Evolutionary conservation across 1,140 invertebrate genomes (phyloP).

Genomic region (Leucophenga varia): DNA sequence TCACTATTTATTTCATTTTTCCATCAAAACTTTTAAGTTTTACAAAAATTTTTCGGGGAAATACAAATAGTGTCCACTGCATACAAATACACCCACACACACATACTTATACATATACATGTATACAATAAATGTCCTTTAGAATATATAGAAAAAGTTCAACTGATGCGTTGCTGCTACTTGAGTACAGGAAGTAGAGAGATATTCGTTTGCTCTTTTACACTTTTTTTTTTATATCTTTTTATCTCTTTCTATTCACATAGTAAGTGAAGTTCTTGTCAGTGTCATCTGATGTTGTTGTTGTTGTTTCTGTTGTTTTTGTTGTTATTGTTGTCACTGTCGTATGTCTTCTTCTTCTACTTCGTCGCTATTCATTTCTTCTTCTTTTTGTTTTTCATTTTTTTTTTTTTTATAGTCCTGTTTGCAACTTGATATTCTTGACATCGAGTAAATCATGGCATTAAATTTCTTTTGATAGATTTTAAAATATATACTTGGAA

Average conservation of each 20-base stretch:
- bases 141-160: too few relatives aligned
- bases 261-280: slow-evolving; percentile 49
- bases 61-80: slow-evolving; percentile 50
- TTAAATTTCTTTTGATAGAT: slow-evolving; percentile 18
- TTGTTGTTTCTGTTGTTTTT: too few relatives aligned
- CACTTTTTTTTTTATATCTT: too few relatives aligned
- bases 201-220: too few relatives aligned
- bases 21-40: slow-evolving; percentile 56
- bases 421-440: slow-evolving; percentile 9
- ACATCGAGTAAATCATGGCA: slow-evolving; percentile 10
- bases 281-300: too few relatives aligned
- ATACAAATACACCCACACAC: slow-evolving; percentile 11
- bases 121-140: too few relatives aligned
- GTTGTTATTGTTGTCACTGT: slow-evolving; percentile 14
- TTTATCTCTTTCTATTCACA: too few relatives aligned
- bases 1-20: slow-evolving; percentile 57
- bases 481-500: too few relatives aligned
- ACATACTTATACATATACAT: slow-evolving; percentile 10
- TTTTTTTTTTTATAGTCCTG: neutral
- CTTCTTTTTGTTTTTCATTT: slow-evolving; percentile 11
- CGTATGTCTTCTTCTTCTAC: slow-evolving; percentile 7
- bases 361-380: slow-evolving; percentile 22
- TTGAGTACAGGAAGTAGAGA: too few relatives aligned
- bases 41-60: slow-evolving; percentile 55
- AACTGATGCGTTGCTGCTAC: too few relatives aligned